Conservation (phyloP, 2,113 vertebrate species). For the Nestor notabilis region DNA sequence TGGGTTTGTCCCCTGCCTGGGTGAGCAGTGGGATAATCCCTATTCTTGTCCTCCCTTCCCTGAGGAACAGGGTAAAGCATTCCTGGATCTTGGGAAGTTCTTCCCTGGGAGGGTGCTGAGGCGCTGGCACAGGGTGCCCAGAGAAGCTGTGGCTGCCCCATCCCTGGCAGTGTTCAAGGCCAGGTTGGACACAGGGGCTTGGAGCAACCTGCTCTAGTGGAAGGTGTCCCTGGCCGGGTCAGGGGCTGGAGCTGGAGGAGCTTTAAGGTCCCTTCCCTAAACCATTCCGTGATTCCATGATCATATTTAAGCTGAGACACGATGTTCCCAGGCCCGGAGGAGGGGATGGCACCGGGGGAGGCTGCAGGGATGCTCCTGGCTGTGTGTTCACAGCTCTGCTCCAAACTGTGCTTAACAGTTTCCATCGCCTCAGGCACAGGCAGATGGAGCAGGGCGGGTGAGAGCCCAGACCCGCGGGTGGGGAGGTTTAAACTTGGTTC, state of each 20-base stretch:
- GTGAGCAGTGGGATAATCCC: accelerated
- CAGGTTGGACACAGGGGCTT: background rate
- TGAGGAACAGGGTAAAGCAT: background rate
- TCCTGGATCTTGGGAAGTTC: background rate
- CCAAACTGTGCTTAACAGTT: background rate
- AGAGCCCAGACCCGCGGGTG: too few relatives aligned
- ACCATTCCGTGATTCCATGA: background rate
- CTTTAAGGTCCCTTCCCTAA: background rate
- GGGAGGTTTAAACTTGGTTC: too few relatives aligned
- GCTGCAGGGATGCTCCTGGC: background rate
- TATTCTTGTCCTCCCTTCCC: background rate
- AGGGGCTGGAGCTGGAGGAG: background rate
- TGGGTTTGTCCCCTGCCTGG: background rate
- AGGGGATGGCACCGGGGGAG: background rate
- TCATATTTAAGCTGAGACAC: background rate
- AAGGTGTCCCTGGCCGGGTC: background rate
- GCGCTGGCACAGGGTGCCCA: too few relatives aligned
- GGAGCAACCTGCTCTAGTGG: background rate
- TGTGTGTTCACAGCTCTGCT: background rate
- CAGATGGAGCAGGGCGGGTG: background rate
- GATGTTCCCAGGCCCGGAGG: background rate
- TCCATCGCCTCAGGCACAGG: background rate
- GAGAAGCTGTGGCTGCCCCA: background rate
- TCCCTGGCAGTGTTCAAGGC: background rate
- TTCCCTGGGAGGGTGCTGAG: background rate